Percentiles rank a stretch among this genome's conserved stretches.
Evolutionary conservation across 2,113 vertebrate genomes (phyloP).

Genomic region (Elephas maximus): DNA sequence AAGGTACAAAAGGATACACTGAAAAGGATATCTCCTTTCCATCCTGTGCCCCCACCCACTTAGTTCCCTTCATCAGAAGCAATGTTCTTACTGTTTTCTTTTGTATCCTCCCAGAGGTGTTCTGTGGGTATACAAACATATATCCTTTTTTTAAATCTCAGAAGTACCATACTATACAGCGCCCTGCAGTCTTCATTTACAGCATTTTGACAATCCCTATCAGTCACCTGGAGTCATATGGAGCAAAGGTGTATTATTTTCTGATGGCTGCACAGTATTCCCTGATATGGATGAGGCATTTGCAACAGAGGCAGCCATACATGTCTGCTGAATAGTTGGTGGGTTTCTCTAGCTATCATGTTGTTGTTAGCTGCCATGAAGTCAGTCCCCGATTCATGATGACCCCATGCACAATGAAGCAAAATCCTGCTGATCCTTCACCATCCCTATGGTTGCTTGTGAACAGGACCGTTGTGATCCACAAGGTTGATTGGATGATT

Average conservation of each 20-base stretch:
- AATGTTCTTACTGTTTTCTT: constrained; percentile 42
- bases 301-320: neutral
- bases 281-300: neutral
- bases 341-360: neutral
- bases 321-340: neutral
- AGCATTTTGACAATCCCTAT: neutral
- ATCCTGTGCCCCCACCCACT: neutral
- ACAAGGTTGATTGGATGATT: neutral
- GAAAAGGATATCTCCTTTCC: constrained; percentile 40
- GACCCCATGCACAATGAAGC: neutral
- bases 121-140: constrained; percentile 52
- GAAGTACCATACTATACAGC: neutral
- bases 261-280: neutral
- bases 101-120: constrained; percentile 31
- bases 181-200: neutral
- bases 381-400: neutral
- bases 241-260: neutral
- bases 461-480: neutral
- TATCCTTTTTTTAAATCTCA: neutral
- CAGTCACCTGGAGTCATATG: neutral
- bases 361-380: neutral
- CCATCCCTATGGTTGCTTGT: neutral
- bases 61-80: neutral
- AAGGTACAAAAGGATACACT: constrained; percentile 15
- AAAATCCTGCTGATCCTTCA: neutral